Conservation (phyloP, 2,888 invertebrate genomes). For the Acheta domesticus region DNA sequence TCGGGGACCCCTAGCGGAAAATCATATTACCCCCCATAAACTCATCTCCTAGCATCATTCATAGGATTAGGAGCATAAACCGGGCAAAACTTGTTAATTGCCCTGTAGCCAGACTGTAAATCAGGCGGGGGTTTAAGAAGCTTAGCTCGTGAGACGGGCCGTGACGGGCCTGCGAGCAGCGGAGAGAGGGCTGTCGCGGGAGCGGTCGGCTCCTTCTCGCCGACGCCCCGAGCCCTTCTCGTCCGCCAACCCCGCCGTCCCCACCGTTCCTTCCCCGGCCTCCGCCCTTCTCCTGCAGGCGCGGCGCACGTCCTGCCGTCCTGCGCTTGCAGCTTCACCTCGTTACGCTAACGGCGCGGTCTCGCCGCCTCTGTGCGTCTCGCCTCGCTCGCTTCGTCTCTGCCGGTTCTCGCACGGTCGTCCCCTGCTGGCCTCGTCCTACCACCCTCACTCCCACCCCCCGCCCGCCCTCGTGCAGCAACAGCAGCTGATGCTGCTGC, state of each 20-base stretch:
- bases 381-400: neutral
- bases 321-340: neutral
- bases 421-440: too few species aligned
- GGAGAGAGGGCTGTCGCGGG: constrained; percentile 18
- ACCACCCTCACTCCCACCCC: too few species aligned
- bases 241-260: neutral
- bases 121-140: constrained; percentile 36
- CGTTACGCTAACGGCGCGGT: neutral
- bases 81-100: constrained; percentile 54
- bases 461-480: too few species aligned
- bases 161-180: constrained; percentile 26
- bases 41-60: constrained; percentile 47
- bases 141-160: constrained; percentile 34
- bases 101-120: constrained; percentile 40
- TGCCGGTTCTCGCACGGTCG: too few species aligned
- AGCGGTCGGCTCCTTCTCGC: neutral
- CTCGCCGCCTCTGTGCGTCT: neutral
- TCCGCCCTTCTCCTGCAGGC: neutral
- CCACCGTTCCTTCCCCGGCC: neutral
- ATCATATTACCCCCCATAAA: constrained; percentile 35
- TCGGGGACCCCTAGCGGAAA: constrained; percentile 28
- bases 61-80: constrained; percentile 49
- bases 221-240: constrained; percentile 18
- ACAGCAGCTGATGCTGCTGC: too few species aligned
- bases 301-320: neutral